Evolutionary conservation across 2,888 invertebrate species (phyloP), one percentile per base, ranked within the genome.

Genomic region (Lasioglossum figueresi): DNA sequence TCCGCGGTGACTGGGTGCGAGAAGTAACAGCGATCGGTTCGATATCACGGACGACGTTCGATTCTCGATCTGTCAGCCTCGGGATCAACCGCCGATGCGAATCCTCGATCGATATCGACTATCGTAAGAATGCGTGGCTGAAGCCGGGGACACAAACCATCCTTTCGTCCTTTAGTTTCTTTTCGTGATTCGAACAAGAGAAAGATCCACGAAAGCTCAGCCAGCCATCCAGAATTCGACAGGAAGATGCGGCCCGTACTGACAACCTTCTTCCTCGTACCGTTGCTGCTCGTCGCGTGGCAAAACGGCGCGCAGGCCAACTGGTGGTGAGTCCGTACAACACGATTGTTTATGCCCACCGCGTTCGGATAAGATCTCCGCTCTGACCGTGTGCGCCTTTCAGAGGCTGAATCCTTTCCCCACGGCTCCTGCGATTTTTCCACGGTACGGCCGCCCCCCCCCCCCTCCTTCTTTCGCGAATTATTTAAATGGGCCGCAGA

Each of bases 281-380:
- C 89, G 74, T 84, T 92, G 87, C 86, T 92, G 84, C 84, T 94
- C 85, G 88, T 93, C 90, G 93, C 92, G 85, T 91, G 92, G 88
- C 92, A 92, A 85, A 92, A 93, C 88, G 93, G 94, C 83, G 94
- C 91, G 76, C 91, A 92, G 80, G 95, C 95, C 71, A 95, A 95
- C 91, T 95, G 95, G 95, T 95, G 95, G 95, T 95, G 90, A 95
- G 95, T 93, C 76, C 78, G 37, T 73, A 85, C 68, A 76, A 81
- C 83, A 85, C 80, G 74, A 85, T 87, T 85, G 87, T 87, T 87
- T 85, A 85, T 81, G 79, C 76, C 76, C 56, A 45, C 66, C 45
- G 34, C 66, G 59, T 52, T 16, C 52, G 16, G 85, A 85, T 87
- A 76, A 80, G 23, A 85, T 85, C 85, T 76, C 76, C 76, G 59